These are phyloP conservation scores for Drosophila fulvimacula DNA, from an alignment of 2,888 invertebrate species.

Conservation along the genomic window DNA sequence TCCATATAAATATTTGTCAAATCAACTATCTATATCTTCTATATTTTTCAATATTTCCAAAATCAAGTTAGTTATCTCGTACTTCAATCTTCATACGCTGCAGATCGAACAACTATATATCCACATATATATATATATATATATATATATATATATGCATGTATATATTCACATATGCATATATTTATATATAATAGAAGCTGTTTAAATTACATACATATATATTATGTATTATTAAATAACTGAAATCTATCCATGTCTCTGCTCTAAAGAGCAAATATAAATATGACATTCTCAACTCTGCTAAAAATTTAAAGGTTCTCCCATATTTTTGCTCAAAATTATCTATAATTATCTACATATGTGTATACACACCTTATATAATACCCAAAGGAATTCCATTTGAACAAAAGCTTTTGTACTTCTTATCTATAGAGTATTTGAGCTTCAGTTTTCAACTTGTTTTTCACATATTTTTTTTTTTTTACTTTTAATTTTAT, in stretches of 20 bases:
- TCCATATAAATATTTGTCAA: no score
- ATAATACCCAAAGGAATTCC: not conserved
- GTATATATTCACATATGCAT: not conserved
- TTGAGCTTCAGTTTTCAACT: conserved; percentile 11
- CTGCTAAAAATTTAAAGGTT: not conserved
- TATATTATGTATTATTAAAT: no score
- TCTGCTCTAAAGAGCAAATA: no score
- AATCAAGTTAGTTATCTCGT: no score
- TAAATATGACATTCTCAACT: no score
- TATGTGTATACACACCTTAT: not conserved
- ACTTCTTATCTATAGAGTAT: conserved; percentile 3
- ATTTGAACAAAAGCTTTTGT: not conserved
- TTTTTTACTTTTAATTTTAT: conserved; percentile 27
- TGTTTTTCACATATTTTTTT: conserved; percentile 10
- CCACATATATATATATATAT: not conserved
- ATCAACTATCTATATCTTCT: no score
- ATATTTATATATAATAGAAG: no score
- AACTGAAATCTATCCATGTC: not conserved
- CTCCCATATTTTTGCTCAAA: not conserved
- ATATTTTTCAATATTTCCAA: no score
- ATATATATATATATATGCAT: not conserved
- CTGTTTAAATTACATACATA: no score
- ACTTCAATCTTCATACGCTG: no score
- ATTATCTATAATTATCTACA: not conserved
- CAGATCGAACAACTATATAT: no score